Evolutionary conservation across 2,888 invertebrate species (phyloP).

Genomic region (Sesia apiformis): DNA sequence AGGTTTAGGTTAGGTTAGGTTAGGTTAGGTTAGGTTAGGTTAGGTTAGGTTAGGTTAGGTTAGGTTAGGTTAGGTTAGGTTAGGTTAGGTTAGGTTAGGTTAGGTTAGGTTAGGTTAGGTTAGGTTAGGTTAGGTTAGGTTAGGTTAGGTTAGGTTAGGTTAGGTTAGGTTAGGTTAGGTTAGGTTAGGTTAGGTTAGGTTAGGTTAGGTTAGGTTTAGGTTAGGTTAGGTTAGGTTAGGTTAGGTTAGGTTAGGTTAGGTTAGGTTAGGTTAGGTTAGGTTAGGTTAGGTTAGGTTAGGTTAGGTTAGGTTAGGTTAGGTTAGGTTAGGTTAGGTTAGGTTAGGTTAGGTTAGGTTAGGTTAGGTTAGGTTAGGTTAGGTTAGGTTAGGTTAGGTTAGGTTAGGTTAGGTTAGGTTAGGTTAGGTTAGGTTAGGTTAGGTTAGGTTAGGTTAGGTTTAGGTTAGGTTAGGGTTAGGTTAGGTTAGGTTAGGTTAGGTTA

Average conservation of each 20-base stretch:
- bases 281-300: conserved; percentile 7
- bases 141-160: conserved; percentile 8
- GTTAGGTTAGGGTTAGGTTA: conserved; percentile 13
- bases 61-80: conserved; percentile 7
- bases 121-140: conserved; percentile 8
- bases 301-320: conserved; percentile 10
- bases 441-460: conserved; percentile 14
- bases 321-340: conserved; percentile 10
- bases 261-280: conserved; percentile 6
- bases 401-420: conserved; percentile 12
- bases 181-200: conserved; percentile 10
- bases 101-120: conserved; percentile 10
- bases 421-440: conserved; percentile 14
- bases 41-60: conserved; percentile 9
- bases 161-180: conserved; percentile 8
- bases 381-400: conserved; percentile 13
- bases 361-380: conserved; percentile 11
- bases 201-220: conserved; percentile 10
- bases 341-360: conserved; percentile 2
- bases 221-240: conserved; percentile 8
- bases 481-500: conserved; percentile 14
- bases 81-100: conserved; percentile 10
- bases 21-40: conserved; percentile 8
- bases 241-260: conserved; percentile 9
- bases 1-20: conserved; percentile 5